phyloP scores from a whole-genome alignment of 2,113 vertebrate species.

The Pedetes capensis region DNA sequence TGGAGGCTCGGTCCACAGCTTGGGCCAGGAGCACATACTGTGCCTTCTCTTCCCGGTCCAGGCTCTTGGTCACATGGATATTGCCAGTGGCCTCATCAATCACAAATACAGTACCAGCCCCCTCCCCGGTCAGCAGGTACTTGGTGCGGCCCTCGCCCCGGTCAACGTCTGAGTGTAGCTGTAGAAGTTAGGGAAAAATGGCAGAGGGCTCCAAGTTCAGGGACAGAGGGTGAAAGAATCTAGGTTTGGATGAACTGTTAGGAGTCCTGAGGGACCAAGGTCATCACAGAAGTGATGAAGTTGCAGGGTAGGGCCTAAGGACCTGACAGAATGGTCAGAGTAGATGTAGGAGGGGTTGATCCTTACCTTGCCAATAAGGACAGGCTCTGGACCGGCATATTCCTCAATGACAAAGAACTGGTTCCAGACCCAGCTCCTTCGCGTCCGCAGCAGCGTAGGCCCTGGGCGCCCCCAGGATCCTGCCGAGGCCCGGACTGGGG shows the following conservation, averaged over 20 bases:
- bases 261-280: slow-evolving; percentile 40
- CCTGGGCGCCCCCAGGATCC: slow-evolving; percentile 67
- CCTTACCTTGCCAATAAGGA: slow-evolving; percentile 95
- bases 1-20: slow-evolving; percentile 91
- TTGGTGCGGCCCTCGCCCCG: slow-evolving; percentile 91
- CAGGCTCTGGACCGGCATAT: slow-evolving; percentile 92
- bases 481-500: slow-evolving; percentile 68
- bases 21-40: slow-evolving; percentile 92
- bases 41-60: slow-evolving; percentile 94
- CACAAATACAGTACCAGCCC: slow-evolving; percentile 93
- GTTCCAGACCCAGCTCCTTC: slow-evolving; percentile 97
- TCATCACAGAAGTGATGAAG: slow-evolving; percentile 52
- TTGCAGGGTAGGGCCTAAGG: neutral
- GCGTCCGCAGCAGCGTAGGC: slow-evolving; percentile 86
- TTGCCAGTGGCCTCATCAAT: slow-evolving; percentile 95
- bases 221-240: neutral
- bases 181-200: slow-evolving; percentile 17
- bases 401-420: slow-evolving; percentile 97
- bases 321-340: neutral
- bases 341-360: neutral
- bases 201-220: slow-evolving; percentile 44
- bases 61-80: slow-evolving; percentile 94
- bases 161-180: slow-evolving; percentile 95
- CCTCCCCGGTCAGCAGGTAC: slow-evolving; percentile 92
- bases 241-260: neutral